Conservation (phyloP, 1,140 invertebrate genomes). For the Pseudoatta argentina region DNA sequence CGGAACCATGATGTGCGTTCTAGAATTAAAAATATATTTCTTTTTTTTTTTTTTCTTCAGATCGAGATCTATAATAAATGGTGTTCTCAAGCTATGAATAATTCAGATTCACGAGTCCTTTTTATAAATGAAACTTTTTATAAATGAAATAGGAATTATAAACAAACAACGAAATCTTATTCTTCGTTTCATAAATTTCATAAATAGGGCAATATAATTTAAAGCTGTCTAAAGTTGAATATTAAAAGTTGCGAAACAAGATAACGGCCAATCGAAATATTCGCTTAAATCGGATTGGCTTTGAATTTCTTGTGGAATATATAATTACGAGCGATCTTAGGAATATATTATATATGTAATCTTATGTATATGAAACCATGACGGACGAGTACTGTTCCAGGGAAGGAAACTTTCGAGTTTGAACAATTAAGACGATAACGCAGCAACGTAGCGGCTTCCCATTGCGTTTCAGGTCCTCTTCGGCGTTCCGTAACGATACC, state of each 20-base stretch:
- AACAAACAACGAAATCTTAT: slow-evolving; percentile 4
- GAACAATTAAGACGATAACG: slow-evolving; percentile 70
- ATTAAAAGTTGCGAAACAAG: slow-evolving; percentile 22
- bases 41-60: background rate
- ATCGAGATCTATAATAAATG: background rate
- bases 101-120: background rate
- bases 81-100: background rate
- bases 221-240: background rate
- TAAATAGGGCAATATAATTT: background rate
- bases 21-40: background rate
- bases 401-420: slow-evolving; percentile 34
- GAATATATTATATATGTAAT: slow-evolving; percentile 29
- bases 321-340: background rate
- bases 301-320: background rate
- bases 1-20: too few relatives aligned
- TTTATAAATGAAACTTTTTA: background rate
- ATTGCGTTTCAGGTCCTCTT: slow-evolving; percentile 65
- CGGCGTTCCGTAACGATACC: slow-evolving; percentile 70
- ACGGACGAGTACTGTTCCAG: slow-evolving; percentile 17
- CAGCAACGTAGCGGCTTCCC: slow-evolving; percentile 55
- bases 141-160: background rate
- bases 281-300: background rate
- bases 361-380: slow-evolving; percentile 41
- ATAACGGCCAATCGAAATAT: slow-evolving; percentile 9
- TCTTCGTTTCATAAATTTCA: slow-evolving; percentile 19